Percentiles rank a stretch among this genome's conserved stretches.
Evolutionary conservation across 37 sponge, comb jelly and placozoan genomes (phyloP).

Genomic region (Theonella swinhoei): DNA sequence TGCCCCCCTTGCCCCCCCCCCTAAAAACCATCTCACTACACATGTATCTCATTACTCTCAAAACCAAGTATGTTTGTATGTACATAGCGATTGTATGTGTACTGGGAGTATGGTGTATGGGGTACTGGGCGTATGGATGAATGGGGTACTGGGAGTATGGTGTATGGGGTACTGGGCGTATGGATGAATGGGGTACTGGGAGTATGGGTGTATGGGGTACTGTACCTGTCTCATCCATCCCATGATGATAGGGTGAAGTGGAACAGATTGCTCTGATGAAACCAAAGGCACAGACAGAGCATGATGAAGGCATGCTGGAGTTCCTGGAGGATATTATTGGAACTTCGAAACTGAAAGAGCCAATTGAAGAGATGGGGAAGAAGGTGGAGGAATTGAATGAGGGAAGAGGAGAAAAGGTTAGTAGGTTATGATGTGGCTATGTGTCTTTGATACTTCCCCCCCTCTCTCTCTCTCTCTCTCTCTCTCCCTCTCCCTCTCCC

Average conservation of each 20-base stretch:
- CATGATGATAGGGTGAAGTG: conserved; percentile 96
- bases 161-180: too few relatives aligned
- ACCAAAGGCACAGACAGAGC: conserved; percentile 91
- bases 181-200: too few relatives aligned
- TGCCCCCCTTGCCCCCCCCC: too few relatives aligned
- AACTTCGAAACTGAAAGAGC: conserved; percentile 84
- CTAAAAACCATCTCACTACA: too few relatives aligned
- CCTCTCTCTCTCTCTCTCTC: background rate
- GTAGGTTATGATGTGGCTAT: background rate
- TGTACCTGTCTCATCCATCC: too few relatives aligned
- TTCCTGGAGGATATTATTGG: conserved; percentile 98
- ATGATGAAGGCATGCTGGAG: conserved; percentile 98
- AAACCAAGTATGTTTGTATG: too few relatives aligned
- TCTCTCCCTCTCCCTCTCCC: background rate
- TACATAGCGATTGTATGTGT: too few relatives aligned
- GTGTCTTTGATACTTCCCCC: background rate
- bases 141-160: too few relatives aligned
- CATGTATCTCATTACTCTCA: too few relatives aligned
- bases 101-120: too few relatives aligned
- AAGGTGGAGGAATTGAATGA: conserved; percentile 90
- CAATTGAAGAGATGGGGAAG: conserved; percentile 81
- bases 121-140: too few relatives aligned
- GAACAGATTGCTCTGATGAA: conserved; percentile 98
- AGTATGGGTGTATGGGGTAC: too few relatives aligned
- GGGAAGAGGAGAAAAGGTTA: conserved; percentile 88